Conservation (phyloP, 2,797 vertebrate genomes). For the Acomys russatus region DNA sequence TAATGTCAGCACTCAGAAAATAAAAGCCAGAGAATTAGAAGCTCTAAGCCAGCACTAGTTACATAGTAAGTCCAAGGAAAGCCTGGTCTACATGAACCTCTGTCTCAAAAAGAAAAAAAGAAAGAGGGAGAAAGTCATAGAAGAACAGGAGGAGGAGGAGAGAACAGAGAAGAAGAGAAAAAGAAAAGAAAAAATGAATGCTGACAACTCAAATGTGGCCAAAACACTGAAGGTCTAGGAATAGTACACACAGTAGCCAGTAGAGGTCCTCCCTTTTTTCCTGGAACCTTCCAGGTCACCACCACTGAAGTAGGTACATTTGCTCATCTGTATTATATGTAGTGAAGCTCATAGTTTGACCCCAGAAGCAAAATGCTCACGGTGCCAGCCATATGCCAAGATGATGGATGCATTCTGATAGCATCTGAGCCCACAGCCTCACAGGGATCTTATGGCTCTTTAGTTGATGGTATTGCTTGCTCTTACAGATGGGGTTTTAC, state of each 20-base stretch:
- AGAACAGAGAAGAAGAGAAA: no score
- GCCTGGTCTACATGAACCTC: not conserved
- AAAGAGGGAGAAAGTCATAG: not conserved
- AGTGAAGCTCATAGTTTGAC: not conserved
- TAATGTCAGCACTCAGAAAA: not conserved
- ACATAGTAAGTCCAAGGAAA: not conserved
- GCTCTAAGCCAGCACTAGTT: not conserved
- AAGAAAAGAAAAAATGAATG: not conserved
- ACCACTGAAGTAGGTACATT: accelerated
- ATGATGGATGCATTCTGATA: slow-evolving; percentile 5
- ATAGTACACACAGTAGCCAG: not conserved
- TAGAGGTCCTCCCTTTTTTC: not conserved
- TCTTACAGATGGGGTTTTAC: slow-evolving; percentile 86
- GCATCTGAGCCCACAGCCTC: slow-evolving; percentile 65
- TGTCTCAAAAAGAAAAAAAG: not conserved
- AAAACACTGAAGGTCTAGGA: not conserved
- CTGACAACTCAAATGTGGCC: not conserved
- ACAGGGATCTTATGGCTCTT: slow-evolving; percentile 71
- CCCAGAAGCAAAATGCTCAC: not conserved
- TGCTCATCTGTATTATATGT: not conserved
- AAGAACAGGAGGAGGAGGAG: no score
- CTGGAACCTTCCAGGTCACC: not conserved
- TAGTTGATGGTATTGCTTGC: slow-evolving; percentile 69
- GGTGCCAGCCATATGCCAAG: not conserved
- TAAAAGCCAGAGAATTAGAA: not conserved